A percentile compares a stretch with the other conserved stretches of the same genome.
Conservation (phyloP, 2,888 invertebrate genomes). For the Cosmia trapezina region DNA sequence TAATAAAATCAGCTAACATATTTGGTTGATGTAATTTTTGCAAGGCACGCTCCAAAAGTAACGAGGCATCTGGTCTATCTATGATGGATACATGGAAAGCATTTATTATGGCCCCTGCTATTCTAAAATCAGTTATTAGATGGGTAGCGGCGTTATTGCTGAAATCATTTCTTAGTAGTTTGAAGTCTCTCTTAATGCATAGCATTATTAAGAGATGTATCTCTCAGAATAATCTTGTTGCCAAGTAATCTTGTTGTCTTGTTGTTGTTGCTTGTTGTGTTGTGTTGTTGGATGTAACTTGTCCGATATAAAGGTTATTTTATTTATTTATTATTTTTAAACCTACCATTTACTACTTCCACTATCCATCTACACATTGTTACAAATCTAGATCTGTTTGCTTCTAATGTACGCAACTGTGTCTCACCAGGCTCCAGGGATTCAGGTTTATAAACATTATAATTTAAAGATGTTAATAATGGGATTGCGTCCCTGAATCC, state of each 20-base stretch:
- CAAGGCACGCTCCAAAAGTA: slow-evolving; percentile 5
- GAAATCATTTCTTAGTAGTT: slow-evolving; percentile 21
- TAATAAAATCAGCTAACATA: background rate
- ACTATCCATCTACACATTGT: background rate
- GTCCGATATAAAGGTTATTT: too few relatives aligned
- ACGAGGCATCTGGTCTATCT: background rate
- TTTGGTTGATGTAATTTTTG: background rate
- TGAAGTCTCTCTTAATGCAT: slow-evolving; percentile 6
- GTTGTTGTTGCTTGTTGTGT: too few relatives aligned
- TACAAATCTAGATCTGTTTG: slow-evolving; percentile 5
- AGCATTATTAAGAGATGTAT: too few relatives aligned
- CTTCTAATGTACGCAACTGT: slow-evolving; percentile 9
- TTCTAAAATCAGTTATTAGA: slow-evolving; percentile 22
- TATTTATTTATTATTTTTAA: too few relatives aligned
- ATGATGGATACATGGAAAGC: slow-evolving; percentile 3
- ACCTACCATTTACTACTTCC: background rate
- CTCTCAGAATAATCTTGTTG: too few relatives aligned
- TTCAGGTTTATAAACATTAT: slow-evolving; percentile 10
- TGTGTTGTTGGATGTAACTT: too few relatives aligned
- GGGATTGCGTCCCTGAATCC: background rate
- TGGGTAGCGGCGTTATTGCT: slow-evolving; percentile 19
- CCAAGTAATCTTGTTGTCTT: too few relatives aligned
- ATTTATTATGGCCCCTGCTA: slow-evolving; percentile 7
- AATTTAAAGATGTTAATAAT: background rate
- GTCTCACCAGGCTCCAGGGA: slow-evolving; percentile 15